phyloP scores from a whole-genome alignment of 1,140 invertebrate species.

The Apis cerana region DNA sequence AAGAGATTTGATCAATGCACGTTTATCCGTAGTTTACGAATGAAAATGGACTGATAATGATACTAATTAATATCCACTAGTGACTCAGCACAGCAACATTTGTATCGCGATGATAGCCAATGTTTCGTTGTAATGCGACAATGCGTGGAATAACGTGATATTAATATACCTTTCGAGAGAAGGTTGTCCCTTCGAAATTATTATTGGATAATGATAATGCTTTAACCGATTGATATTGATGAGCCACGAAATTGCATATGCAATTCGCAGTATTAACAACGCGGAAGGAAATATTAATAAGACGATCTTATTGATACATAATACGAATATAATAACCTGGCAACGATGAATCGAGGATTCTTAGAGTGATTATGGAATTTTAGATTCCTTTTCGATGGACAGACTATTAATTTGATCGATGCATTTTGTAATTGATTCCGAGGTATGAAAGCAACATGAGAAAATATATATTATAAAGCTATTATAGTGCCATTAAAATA shows the following conservation, averaged over 20 bases:
- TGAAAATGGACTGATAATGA: constrained; percentile 21
- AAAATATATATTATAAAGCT: too few species aligned
- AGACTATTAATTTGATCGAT: too few species aligned
- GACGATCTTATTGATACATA: too few species aligned
- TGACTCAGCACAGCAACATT: not conserved
- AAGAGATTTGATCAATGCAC: not conserved
- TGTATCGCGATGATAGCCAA: not conserved
- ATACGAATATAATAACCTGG: not conserved
- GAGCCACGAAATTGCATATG: not conserved
- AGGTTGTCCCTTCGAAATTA: not conserved
- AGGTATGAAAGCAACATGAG: too few species aligned
- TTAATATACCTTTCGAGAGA: not conserved
- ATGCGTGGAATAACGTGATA: not conserved
- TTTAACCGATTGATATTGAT: not conserved
- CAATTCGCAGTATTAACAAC: not conserved
- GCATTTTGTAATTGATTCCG: too few species aligned
- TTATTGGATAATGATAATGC: constrained; percentile 1
- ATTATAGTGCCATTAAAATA: too few species aligned
- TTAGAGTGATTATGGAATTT: not conserved
- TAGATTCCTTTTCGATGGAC: too few species aligned
- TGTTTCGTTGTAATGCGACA: not conserved
- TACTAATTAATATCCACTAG: constrained; percentile 29
- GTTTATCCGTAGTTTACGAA: not conserved
- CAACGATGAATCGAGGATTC: not conserved
- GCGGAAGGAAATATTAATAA: not conserved